A percentile compares a stretch with the other conserved stretches of the same genome.
Evolutionary conservation across 2,888 invertebrate genomes (phyloP).

Genomic region (Nebria salina): DNA sequence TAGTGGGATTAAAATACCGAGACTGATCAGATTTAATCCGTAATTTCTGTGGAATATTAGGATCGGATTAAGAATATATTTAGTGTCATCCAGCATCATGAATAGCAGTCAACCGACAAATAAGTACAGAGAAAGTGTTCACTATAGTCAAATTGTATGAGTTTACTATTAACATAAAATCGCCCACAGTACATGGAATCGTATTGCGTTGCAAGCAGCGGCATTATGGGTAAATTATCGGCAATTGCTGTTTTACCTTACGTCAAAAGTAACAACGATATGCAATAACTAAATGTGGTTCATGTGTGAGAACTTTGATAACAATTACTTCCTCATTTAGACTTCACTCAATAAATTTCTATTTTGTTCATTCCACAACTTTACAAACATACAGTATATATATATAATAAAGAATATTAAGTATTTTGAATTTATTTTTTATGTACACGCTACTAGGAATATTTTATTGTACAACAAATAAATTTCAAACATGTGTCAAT

Average conservation of each 20-base stretch:
- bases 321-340: not conserved
- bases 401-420: too few relatives aligned
- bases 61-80: not conserved
- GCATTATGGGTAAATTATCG: conserved; percentile 16
- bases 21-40: not conserved
- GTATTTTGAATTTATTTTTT: too few relatives aligned
- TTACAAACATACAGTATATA: too few relatives aligned
- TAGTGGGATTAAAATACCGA: not conserved
- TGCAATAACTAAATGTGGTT: not conserved
- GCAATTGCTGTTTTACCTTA: conserved; percentile 2
- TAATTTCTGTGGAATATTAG: not conserved
- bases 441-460: too few relatives aligned
- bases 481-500: too few relatives aligned
- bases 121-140: not conserved
- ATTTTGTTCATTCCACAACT: too few relatives aligned
- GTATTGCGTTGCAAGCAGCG: conserved; percentile 12
- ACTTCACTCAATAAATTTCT: not conserved
- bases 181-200: conserved; percentile 8
- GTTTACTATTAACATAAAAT: not conserved
- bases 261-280: conserved; percentile 18
- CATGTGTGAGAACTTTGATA: not conserved
- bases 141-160: not conserved
- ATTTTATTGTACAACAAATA: too few relatives aligned
- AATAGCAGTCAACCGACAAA: not conserved
- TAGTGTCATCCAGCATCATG: not conserved